Percentiles rank a stretch among this genome's conserved stretches.
phyloP scores from a whole-genome alignment of 2,888 invertebrate species.

The Tanypteryx hageni region DNA sequence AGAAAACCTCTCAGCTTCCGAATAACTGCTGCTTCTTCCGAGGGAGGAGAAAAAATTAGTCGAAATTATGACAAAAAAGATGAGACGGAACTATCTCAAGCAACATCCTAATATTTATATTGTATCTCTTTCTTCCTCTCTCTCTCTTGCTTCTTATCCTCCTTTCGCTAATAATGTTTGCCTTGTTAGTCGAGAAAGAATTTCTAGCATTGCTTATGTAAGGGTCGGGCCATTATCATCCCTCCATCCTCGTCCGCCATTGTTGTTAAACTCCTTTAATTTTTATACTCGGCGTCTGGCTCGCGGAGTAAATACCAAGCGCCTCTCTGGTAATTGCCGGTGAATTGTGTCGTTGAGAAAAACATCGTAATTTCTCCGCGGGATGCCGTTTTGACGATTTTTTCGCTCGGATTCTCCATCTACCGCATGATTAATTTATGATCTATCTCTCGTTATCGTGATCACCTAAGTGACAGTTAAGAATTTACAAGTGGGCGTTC shows the following conservation, averaged over 20 bases:
- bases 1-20: no score
- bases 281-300: neutral
- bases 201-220: constrained; percentile 4
- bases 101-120: no score
- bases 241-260: neutral
- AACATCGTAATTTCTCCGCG: neutral
- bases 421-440: neutral
- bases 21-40: no score
- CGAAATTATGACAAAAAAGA: no score
- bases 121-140: no score
- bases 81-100: no score
- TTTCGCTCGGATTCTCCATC: neutral
- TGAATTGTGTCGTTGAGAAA: neutral
- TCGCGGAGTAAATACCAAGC: neutral
- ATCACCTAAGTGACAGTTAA: neutral
- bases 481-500: no score
- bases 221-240: neutral
- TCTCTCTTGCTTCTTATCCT: neutral
- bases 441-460: neutral
- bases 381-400: neutral
- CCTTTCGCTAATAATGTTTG: neutral
- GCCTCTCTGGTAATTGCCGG: neutral
- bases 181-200: neutral
- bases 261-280: constrained; percentile 3
- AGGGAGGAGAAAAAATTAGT: no score